Conservation (phyloP, 2,113 vertebrate species). For the Passer domesticus region DNA sequence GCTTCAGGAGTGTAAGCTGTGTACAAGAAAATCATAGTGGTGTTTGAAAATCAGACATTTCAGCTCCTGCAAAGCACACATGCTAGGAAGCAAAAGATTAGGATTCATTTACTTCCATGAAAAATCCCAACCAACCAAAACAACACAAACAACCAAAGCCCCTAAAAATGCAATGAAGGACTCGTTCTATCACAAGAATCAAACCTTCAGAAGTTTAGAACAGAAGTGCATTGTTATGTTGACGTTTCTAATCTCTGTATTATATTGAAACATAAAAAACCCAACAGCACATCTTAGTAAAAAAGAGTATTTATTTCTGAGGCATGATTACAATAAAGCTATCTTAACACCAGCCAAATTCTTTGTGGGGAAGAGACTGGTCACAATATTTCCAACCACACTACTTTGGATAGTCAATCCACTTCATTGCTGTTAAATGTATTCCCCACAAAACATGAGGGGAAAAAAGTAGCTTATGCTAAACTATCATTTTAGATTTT, state of each 20-base stretch:
- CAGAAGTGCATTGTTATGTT: background rate
- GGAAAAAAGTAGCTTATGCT: background rate
- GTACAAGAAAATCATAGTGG: background rate
- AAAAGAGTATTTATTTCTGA: background rate
- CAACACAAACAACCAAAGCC: accelerated
- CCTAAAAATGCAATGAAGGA: background rate
- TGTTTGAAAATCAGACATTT: background rate
- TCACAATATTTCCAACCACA: background rate
- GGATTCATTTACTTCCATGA: background rate
- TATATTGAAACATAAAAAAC: background rate
- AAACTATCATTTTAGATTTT: background rate
- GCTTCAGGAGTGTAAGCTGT: background rate
- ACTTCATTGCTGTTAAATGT: background rate
- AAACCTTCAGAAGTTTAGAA: background rate
- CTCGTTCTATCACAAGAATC: background rate
- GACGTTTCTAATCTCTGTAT: background rate
- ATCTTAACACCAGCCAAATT: background rate
- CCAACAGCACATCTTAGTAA: background rate
- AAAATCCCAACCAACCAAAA: background rate
- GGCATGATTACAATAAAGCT: background rate
- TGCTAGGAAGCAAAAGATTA: background rate
- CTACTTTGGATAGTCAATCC: background rate
- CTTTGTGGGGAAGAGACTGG: background rate
- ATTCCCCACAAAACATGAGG: background rate
- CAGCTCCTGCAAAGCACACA: background rate